A percentile compares a stretch with the other conserved stretches of the same genome.
These are phyloP conservation scores for Oncorhynchus gorbuscha DNA, from an alignment of 2,113 vertebrate species.

Conservation along the genomic window DNA sequence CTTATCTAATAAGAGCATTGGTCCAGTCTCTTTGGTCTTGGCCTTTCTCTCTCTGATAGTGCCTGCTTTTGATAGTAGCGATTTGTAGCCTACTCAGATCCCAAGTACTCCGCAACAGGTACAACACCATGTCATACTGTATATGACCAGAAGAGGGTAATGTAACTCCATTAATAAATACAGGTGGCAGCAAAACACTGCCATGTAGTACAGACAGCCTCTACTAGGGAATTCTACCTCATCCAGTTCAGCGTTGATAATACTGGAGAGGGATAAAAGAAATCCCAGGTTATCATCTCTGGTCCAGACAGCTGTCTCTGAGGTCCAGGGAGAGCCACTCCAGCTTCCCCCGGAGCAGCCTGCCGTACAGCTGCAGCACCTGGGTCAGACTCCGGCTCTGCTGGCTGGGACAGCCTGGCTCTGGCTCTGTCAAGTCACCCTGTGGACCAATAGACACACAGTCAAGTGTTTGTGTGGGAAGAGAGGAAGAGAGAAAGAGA, in stretches of 20 bases:
- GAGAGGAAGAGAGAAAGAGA: neutral
- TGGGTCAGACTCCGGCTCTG: slow-evolving; percentile 11
- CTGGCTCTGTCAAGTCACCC: neutral
- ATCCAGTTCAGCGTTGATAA: neutral
- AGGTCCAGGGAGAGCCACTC: slow-evolving; percentile 25
- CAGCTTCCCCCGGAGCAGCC: slow-evolving; percentile 49
- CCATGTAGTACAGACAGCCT: neutral
- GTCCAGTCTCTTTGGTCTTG: too few relatives aligned
- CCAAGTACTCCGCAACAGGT: too few relatives aligned
- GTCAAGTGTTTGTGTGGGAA: neutral
- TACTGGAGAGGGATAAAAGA: neutral
- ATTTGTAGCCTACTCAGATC: too few relatives aligned
- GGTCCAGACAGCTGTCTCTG: slow-evolving; percentile 13
- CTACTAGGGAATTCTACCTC: neutral
- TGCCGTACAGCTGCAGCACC: slow-evolving; percentile 19
- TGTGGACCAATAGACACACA: slow-evolving; percentile 15
- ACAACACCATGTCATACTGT: too few relatives aligned
- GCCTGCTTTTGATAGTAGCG: too few relatives aligned
- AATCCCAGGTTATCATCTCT: neutral
- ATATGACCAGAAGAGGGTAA: neutral
- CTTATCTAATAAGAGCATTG: too few relatives aligned
- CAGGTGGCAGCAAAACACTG: too few relatives aligned
- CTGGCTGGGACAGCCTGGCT: slow-evolving; percentile 1
- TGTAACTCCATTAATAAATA: too few relatives aligned
- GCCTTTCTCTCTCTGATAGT: too few relatives aligned